These are phyloP conservation scores for Lepus americanus DNA, from an alignment of 2,113 vertebrate species.

Conservation along the genomic window DNA sequence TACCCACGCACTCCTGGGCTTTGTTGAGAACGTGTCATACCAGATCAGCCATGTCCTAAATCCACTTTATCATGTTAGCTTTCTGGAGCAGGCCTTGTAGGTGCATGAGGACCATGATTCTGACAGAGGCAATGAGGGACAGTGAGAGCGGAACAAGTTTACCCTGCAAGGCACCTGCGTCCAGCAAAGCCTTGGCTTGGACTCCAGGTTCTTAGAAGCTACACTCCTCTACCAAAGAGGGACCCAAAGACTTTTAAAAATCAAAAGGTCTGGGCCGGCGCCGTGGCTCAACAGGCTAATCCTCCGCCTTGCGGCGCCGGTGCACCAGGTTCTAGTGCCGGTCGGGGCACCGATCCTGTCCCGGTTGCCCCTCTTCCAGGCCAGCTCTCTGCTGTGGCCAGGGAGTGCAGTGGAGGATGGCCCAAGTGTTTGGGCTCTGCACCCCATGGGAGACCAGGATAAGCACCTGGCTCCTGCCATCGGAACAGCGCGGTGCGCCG, in stretches of 20 bases:
- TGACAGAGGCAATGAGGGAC: not conserved
- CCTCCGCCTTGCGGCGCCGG: too few relatives aligned
- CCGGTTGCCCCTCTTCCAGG: too few relatives aligned
- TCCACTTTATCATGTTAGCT: not conserved
- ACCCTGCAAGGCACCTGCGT: not conserved
- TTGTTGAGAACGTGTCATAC: not conserved
- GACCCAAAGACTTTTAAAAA: not conserved
- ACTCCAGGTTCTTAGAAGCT: not conserved
- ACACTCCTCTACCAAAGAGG: not conserved
- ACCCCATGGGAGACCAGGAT: too few relatives aligned
- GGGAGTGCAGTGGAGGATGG: too few relatives aligned
- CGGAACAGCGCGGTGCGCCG: too few relatives aligned
- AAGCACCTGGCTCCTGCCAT: too few relatives aligned
- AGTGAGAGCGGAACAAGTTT: not conserved
- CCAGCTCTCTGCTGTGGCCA: too few relatives aligned
- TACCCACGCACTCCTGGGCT: accelerated
- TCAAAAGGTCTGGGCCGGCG: not conserved
- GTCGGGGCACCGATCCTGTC: too few relatives aligned
- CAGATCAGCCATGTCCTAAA: not conserved
- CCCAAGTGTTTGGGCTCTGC: too few relatives aligned
- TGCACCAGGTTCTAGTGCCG: too few relatives aligned
- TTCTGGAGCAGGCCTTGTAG: not conserved
- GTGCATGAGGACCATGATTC: not conserved
- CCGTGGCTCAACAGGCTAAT: too few relatives aligned
- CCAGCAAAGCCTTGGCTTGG: not conserved